Conservation (phyloP, 2,888 invertebrate species). For the Leptodirus hochenwartii region DNA sequence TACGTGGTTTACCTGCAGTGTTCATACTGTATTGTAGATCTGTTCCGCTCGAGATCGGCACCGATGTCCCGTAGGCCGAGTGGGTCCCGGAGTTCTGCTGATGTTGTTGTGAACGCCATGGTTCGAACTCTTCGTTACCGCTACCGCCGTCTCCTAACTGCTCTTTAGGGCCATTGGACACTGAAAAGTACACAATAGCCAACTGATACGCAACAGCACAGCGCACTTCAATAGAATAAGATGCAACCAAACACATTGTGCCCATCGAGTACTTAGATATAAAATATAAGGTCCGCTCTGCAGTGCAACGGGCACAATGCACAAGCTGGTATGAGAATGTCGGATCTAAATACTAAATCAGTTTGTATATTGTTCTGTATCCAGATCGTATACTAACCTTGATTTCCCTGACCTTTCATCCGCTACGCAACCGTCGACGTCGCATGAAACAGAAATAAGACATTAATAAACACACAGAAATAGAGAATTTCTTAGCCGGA, state of each 20-base stretch:
- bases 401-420: slow-evolving; percentile 77
- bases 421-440: slow-evolving; percentile 35
- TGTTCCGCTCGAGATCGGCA: slow-evolving; percentile 47
- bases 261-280: no score
- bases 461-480: slow-evolving; percentile 13
- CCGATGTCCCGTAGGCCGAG: slow-evolving; percentile 29
- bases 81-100: slow-evolving; percentile 28
- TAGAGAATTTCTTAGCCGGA: slow-evolving; percentile 12
- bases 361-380: no score
- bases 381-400: slow-evolving; percentile 46
- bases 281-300: no score
- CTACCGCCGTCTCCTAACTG: slow-evolving; percentile 52
- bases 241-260: no score
- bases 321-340: no score
- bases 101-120: slow-evolving; percentile 55
- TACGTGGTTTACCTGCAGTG: slow-evolving; percentile 36
- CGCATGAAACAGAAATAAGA: slow-evolving; percentile 38
- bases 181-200: slow-evolving; percentile 23
- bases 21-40: slow-evolving; percentile 54
- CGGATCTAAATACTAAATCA: no score
- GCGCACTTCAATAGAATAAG: no score
- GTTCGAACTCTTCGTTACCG: slow-evolving; percentile 45
- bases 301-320: no score
- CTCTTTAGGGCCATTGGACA: slow-evolving; percentile 63
- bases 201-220: no score